Conservation (phyloP, 2,888 invertebrate species). For the Operophtera brumata region DNA sequence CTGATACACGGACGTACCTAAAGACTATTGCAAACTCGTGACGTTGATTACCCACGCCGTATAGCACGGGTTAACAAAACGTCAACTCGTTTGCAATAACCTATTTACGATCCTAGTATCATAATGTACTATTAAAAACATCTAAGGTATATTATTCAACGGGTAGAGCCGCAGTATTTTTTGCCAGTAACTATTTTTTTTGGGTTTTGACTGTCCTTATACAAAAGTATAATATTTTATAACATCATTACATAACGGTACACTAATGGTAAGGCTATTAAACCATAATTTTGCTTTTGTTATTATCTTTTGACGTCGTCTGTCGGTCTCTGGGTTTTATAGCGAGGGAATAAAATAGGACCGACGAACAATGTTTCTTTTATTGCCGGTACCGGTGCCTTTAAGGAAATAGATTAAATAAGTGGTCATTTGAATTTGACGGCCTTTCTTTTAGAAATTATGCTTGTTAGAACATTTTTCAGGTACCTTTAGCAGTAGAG, state of each 20-base stretch:
- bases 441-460: conserved; percentile 5
- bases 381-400: conserved; percentile 5
- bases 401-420: conserved; percentile 15
- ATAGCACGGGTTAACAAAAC: no score
- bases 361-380: conserved; percentile 4
- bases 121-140: no score
- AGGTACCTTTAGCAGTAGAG: no score
- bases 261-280: conserved; percentile 16
- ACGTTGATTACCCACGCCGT: no score
- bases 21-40: no score
- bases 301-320: conserved; percentile 1
- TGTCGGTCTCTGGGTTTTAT: conserved; percentile 11
- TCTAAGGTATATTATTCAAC: no score
- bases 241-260: conserved; percentile 17
- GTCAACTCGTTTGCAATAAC: no score
- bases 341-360: no score
- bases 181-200: background rate
- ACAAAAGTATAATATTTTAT: conserved; percentile 6
- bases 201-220: background rate
- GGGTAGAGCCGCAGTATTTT: background rate
- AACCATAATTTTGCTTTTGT: conserved; percentile 20
- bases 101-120: no score
- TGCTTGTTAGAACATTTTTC: no score
- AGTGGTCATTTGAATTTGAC: conserved; percentile 8
- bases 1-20: no score